Base-by-base conservation (phyloP, 2,888 invertebrate genomes). In the Stictocephala bisonia region DNA sequence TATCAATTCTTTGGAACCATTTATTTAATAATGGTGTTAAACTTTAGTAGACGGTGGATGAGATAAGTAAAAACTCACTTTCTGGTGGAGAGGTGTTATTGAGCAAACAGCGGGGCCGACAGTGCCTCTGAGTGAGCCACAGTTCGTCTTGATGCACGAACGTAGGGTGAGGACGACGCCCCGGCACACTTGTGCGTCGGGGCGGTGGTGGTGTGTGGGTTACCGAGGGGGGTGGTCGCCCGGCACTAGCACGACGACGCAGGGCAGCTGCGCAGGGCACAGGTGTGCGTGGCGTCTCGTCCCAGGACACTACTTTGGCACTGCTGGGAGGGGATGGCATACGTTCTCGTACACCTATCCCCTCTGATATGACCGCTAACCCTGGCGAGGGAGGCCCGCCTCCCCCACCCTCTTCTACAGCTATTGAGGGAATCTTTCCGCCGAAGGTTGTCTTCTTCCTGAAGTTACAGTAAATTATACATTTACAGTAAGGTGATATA, bases 81-180 rank as follows among this genome's bases (percentile, higher is more conserved):
- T 79, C 78, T 22, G 78, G 77, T 18, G 79, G 78, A 31, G 78
- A 79, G 29, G 75, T 75, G 58, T 78, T 80, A 75, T 79, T 79
- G 78, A 78, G 77, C 78, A 78, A 77, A 72, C 78, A 79, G 48
- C 79, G 71, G 48, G 78, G 73, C 20, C 79, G 75, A 60, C 79
- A 78, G 44, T 76, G 80, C 31, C 79, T 76, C 70, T 81, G 81
- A 3, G 80, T 80, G 44, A 81, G 76, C 81, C 81, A 81, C 44
- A 81, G 77, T 60, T 81, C 81, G 72, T 81, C 81, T 72, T 81
- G 81, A 66, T 79, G 79, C 48, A 81, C 80, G 58, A 79, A 79
- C 7, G 79, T 81, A n/a, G 81, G 80, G 72, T 80, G 70, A 15
- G 76, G 77, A 80, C 81, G 56, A 80, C 84, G 15, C 67, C 81